Evolutionary conservation across 1,140 invertebrate genomes (phyloP).

Genomic region (Epicauta chinensis): DNA sequence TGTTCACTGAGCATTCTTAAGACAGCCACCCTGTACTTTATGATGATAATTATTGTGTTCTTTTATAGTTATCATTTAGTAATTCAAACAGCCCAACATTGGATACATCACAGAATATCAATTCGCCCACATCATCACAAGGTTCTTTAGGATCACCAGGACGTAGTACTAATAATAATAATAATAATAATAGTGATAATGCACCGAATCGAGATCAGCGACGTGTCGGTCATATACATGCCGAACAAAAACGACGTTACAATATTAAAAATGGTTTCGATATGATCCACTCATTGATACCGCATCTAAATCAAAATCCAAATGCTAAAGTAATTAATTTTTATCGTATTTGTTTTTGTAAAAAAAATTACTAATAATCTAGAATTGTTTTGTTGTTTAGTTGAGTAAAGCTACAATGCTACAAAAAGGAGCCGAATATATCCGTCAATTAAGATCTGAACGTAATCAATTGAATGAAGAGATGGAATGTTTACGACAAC

Average conservation of each 20-base stretch:
- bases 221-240: conserved; percentile 85
- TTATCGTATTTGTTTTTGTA: too few relatives aligned
- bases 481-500: conserved; percentile 75
- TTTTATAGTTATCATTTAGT: conserved; percentile 26
- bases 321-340: conserved; percentile 71
- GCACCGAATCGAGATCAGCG: conserved; percentile 52
- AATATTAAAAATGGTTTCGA: conserved; percentile 98
- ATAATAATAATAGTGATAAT: too few relatives aligned
- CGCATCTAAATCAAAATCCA: conserved; percentile 83
- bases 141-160: conserved; percentile 46
- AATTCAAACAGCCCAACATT: conserved; percentile 33
- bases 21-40: too few relatives aligned
- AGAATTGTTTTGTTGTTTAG: conserved; percentile 40
- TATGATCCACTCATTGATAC: conserved; percentile 87
- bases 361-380: conserved; percentile 1
- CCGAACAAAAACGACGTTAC: conserved; percentile 94
- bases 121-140: conserved; percentile 40
- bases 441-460: conserved; percentile 81
- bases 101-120: conserved; percentile 30
- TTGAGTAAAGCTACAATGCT: conserved; percentile 94
- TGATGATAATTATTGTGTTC: conserved; percentile 11
- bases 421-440: conserved; percentile 94
- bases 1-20: too few relatives aligned
- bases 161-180: too few relatives aligned
- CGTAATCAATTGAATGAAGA: conserved; percentile 83